phyloP scores from a whole-genome alignment of 2,113 vertebrate species.

The Taxidea taxus region DNA sequence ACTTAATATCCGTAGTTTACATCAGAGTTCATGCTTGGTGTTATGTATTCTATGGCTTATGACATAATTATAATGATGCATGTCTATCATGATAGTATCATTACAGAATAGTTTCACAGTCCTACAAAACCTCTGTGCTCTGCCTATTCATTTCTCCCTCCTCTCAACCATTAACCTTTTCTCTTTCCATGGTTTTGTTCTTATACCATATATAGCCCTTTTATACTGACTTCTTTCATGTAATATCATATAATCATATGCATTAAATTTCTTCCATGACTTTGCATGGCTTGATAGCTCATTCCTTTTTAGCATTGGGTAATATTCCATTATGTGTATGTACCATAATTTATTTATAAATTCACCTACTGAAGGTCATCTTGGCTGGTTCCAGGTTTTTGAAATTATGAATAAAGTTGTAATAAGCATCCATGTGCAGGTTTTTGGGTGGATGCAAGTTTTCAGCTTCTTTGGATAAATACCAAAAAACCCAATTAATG shows the following conservation, averaged over 20 bases:
- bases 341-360: background rate
- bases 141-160: background rate
- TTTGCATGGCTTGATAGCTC: background rate
- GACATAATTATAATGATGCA: background rate
- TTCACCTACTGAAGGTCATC: background rate
- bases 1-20: background rate
- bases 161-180: background rate
- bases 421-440: background rate
- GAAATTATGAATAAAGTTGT: background rate
- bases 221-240: background rate
- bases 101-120: background rate
- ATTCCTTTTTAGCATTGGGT: background rate
- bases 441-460: background rate
- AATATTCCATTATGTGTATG: background rate
- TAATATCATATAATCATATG: background rate
- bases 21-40: background rate
- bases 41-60: background rate
- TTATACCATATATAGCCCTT: background rate
- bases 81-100: background rate
- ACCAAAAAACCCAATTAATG: background rate
- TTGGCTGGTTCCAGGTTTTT: background rate
- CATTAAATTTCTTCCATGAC: background rate
- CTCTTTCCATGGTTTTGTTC: background rate
- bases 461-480: background rate
- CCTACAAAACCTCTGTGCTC: too few species aligned